Base-by-base conservation (phyloP, 2,113 vertebrate species). In the Riparia riparia region DNA sequence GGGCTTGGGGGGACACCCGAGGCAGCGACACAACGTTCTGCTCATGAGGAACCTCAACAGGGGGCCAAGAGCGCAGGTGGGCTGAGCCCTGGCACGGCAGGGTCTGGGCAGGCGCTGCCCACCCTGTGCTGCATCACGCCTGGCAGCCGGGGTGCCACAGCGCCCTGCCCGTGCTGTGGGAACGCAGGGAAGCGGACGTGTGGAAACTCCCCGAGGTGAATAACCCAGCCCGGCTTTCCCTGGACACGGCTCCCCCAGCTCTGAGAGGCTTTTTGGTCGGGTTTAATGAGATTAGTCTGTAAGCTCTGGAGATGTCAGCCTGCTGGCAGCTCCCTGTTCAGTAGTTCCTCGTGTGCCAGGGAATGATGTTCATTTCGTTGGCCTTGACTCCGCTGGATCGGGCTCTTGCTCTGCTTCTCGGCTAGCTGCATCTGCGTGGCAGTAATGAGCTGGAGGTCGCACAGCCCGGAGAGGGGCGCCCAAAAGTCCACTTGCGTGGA, bases 211-310 rank as follows among this genome's bases (percentile, higher is more conserved):
- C 26, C 4, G 66, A 61, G 69, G 42, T 66, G 70, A 80, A 85
- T 60, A 80, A 95, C 58, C 66, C 87, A 76, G 84, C 68, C 24
- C 91, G 65, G 84, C 74, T 93, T 58, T 76, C 4, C 5, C 88
- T 93, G 90, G 90, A 95, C 63, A 32, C 0, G 5, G 41, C 71
- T 91, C 70, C 89, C 82, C 87, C 90, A 49, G 26, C 63, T 94
- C 95, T 26, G 28, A 88, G 77, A 94, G 85, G 74, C 93, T 90
- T 93, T 91, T 90, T 85, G 91, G 84, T 90, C 0, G 19, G 65
- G 66, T 80, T 96, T 96, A 97, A 96, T 50, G 32, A 88, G 91
- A 94, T 95, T 70, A 93, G 95, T 42, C 26, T 91, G 87, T 54
- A 24, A 57, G 63, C 71, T 68, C 65, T 25, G 74, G 96, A 80